Evolutionary conservation across 2,888 invertebrate genomes (phyloP).

Genomic region (Lordiphosa andalusiaca): DNA sequence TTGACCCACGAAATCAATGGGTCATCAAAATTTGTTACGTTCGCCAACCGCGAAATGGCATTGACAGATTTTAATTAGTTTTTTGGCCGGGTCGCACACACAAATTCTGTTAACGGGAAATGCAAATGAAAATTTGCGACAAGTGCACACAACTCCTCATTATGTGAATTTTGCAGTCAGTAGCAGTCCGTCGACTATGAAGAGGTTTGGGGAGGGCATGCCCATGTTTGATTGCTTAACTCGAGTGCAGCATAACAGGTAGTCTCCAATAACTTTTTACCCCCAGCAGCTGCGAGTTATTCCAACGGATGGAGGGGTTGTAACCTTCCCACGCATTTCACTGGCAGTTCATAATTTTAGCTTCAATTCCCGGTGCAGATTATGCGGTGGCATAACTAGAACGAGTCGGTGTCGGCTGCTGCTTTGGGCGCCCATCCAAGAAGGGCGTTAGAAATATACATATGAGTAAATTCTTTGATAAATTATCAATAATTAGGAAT

Average conservation of each 20-base stretch:
- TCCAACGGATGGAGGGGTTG: slow-evolving; percentile 2
- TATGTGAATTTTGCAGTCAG: slow-evolving; percentile 17
- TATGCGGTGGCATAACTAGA: slow-evolving; percentile 5
- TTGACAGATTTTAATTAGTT: slow-evolving; percentile 46
- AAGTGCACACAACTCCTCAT: slow-evolving; percentile 24
- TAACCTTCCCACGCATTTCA: slow-evolving; percentile 68
- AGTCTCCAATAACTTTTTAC: background rate
- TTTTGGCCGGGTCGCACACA: slow-evolving; percentile 15
- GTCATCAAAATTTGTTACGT: slow-evolving; percentile 39
- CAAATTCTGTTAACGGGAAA: slow-evolving; percentile 11
- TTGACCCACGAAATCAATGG: slow-evolving; percentile 45
- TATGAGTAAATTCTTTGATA: too few relatives aligned
- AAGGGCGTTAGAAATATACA: too few relatives aligned
- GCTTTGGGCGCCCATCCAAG: too few relatives aligned
- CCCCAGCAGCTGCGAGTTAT: background rate
- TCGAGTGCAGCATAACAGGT: background rate
- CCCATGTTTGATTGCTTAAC: too few relatives aligned
- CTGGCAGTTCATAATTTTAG: slow-evolving; percentile 56
- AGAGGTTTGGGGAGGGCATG: background rate
- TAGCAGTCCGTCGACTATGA: background rate
- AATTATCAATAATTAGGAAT: too few relatives aligned
- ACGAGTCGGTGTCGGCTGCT: too few relatives aligned
- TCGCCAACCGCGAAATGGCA: slow-evolving; percentile 32
- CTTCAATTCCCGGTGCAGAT: slow-evolving; percentile 24
- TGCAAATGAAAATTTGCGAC: slow-evolving; percentile 26